These are phyloP conservation scores for Tetrapedia diversipes DNA, from an alignment of 2,888 invertebrate genomes.

Conservation along the genomic window DNA sequence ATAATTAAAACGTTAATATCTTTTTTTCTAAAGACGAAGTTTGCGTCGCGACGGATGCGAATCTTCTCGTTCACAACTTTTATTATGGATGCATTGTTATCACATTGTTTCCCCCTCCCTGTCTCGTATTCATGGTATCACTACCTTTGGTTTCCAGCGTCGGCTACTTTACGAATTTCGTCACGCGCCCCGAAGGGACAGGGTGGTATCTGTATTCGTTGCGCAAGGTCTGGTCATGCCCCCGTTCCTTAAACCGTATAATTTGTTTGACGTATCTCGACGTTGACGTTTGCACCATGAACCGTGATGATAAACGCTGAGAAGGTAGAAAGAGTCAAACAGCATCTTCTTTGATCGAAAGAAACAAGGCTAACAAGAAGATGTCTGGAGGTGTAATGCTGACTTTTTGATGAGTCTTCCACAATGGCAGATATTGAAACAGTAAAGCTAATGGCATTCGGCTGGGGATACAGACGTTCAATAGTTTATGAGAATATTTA, in stretches of 20 bases:
- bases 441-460: no score
- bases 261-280: slow-evolving; percentile 56
- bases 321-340: slow-evolving; percentile 14
- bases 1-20: no score
- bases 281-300: slow-evolving; percentile 14
- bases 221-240: slow-evolving; percentile 68
- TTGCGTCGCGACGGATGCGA: not conserved
- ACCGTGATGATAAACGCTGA: slow-evolving; percentile 19
- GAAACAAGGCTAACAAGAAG: not conserved
- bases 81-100: no score
- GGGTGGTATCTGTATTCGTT: slow-evolving; percentile 69
- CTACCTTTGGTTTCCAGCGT: slow-evolving; percentile 23
- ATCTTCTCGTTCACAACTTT: no score
- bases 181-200: slow-evolving; percentile 68
- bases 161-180: slow-evolving; percentile 60
- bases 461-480: no score
- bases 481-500: no score
- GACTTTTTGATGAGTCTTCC: no score
- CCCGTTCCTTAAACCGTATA: slow-evolving; percentile 64
- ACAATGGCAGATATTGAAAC: no score
- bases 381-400: no score
- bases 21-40: no score
- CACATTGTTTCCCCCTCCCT: not conserved
- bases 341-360: no score
- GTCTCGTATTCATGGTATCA: not conserved